Percentiles rank a stretch among this genome's conserved stretches.
Conservation (phyloP, 2,888 invertebrate genomes). For the Chaetoderma sp. region DNA sequence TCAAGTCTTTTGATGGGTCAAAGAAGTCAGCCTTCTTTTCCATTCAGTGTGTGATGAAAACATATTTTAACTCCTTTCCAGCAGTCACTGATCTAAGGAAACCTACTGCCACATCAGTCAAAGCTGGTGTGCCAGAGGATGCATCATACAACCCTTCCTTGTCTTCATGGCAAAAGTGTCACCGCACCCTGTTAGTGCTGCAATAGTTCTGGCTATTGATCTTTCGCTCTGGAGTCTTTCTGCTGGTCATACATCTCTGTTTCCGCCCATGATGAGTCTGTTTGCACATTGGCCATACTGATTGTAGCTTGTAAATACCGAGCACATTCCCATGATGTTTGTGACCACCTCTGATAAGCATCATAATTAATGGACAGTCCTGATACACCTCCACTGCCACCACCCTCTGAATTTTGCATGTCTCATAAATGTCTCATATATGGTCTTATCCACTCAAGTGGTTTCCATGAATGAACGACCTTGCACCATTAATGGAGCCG, state of each 20-base stretch:
- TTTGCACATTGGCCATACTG: too few relatives aligned
- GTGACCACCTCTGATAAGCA: slow-evolving; percentile 36
- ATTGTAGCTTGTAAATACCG: too few relatives aligned
- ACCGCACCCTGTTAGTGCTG: slow-evolving; percentile 28
- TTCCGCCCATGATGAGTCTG: not conserved
- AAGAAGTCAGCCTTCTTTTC: slow-evolving; percentile 13
- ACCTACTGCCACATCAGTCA: too few relatives aligned
- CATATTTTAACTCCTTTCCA: too few relatives aligned
- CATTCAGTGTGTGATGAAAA: slow-evolving; percentile 17
- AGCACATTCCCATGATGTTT: slow-evolving; percentile 22
- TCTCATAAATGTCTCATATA: slow-evolving; percentile 30
- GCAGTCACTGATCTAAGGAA: too few relatives aligned
- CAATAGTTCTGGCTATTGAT: slow-evolving; percentile 13
- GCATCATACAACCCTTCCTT: slow-evolving; percentile 24
- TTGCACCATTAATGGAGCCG: slow-evolving; percentile 38
- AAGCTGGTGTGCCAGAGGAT: too few relatives aligned
- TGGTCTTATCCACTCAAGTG: slow-evolving; percentile 37
- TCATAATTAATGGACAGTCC: too few relatives aligned
- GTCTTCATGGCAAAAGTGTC: slow-evolving; percentile 31
- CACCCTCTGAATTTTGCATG: slow-evolving; percentile 27
- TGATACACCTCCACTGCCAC: too few relatives aligned
- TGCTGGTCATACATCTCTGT: slow-evolving; percentile 36
- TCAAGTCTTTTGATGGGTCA: too few relatives aligned
- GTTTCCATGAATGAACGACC: slow-evolving; percentile 41
- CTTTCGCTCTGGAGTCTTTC: slow-evolving; percentile 24